Conservation (phyloP, 2,888 invertebrate genomes). For the Xanthia icteritia region DNA sequence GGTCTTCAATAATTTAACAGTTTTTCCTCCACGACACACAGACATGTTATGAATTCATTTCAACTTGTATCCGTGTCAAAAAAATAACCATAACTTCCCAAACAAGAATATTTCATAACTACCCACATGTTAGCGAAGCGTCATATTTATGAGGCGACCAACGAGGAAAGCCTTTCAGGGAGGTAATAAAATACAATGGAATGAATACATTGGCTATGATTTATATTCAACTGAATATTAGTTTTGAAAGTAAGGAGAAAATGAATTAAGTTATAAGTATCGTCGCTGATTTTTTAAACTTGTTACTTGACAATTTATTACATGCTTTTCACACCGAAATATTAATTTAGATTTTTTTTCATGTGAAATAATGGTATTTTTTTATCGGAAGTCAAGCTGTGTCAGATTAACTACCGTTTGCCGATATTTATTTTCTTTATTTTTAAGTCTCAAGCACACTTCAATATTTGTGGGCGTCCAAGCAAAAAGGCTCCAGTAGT, state of each 20-base stretch:
- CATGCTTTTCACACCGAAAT: background rate
- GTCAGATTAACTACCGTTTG: too few species aligned
- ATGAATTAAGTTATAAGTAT: background rate
- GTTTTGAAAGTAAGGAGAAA: background rate
- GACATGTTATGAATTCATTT: slow-evolving; percentile 10
- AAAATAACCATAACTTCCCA: slow-evolving; percentile 8
- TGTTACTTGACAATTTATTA: background rate
- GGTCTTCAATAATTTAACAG: background rate
- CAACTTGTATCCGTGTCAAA: slow-evolving; percentile 10
- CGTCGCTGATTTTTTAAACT: background rate
- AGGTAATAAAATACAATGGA: slow-evolving; percentile 30
- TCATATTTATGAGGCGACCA: slow-evolving; percentile 40
- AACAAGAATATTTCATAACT: slow-evolving; percentile 38
- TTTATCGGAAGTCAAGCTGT: too few species aligned
- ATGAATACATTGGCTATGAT: slow-evolving; percentile 37
- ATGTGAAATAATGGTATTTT: too few species aligned
- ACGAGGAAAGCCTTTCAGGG: slow-evolving; percentile 57
- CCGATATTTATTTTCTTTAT: too few species aligned
- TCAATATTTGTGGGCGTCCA: too few species aligned
- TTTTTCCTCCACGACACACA: background rate
- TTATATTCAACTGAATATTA: slow-evolving; percentile 28
- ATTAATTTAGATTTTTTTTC: too few species aligned
- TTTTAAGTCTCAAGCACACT: too few species aligned
- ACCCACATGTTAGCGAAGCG: slow-evolving; percentile 21
- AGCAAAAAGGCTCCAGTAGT: too few species aligned